A percentile compares a stretch with the other conserved stretches of the same genome.
Conservation (phyloP, 2,888 invertebrate genomes). For the Bhutanitis thaidina region DNA sequence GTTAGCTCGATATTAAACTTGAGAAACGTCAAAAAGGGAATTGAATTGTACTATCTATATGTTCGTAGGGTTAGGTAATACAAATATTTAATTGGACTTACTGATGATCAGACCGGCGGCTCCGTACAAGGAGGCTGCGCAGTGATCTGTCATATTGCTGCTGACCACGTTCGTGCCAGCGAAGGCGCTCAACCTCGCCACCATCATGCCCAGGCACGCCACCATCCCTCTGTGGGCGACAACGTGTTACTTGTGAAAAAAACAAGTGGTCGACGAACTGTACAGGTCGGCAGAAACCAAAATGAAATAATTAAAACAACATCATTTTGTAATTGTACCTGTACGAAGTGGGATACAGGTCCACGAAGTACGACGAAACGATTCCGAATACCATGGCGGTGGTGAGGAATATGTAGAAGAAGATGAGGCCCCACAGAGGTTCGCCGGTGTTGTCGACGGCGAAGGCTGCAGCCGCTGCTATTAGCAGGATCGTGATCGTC, state of each 20-base stretch:
- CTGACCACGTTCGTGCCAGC: slow-evolving; percentile 61
- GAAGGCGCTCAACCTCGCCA: slow-evolving; percentile 63
- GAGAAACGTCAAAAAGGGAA: too few species aligned
- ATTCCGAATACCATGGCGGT: slow-evolving; percentile 66
- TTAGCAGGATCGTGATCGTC: slow-evolving; percentile 49
- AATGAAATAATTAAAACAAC: too few species aligned
- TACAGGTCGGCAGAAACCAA: too few species aligned
- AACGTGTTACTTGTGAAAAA: too few species aligned
- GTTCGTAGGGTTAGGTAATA: too few species aligned
- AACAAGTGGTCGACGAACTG: too few species aligned
- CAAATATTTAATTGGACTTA: slow-evolving; percentile 34
- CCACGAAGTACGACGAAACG: slow-evolving; percentile 65
- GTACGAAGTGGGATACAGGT: slow-evolving; percentile 64
- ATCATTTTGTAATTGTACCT: too few species aligned
- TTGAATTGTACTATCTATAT: too few species aligned
- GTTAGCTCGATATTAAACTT: too few species aligned
- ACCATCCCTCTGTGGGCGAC: slow-evolving; percentile 58
- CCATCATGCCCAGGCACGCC: slow-evolving; percentile 69
- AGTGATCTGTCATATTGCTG: slow-evolving; percentile 48
- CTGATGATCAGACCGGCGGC: slow-evolving; percentile 55
- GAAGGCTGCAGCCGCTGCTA: slow-evolving; percentile 52
- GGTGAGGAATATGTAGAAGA: slow-evolving; percentile 63
- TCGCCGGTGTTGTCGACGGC: slow-evolving; percentile 53
- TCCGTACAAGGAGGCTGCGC: slow-evolving; percentile 48
- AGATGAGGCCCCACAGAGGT: slow-evolving; percentile 55